Evolutionary conservation across 2,888 invertebrate genomes (phyloP), one percentile per base, ranked within the genome.

Genomic region (Amphipyra berbera): DNA sequence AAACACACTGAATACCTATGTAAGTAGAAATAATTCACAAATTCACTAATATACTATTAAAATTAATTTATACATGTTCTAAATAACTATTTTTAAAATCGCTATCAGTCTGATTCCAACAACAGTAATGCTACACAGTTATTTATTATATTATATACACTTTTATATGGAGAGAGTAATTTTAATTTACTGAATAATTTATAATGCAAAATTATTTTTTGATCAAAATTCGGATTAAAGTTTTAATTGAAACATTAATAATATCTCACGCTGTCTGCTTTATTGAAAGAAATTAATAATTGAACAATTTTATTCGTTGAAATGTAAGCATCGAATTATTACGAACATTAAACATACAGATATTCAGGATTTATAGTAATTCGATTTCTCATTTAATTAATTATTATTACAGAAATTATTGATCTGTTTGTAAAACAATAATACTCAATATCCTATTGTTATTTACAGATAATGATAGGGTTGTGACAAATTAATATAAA

Each of bases 41-140:
- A 60, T 61, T 62, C 27, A 38, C 74, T 67, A 65, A 38, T 55
- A 54, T 47, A 40, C 35, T 58, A 37, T 47, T 62, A 56, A 27
- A 41, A 37, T 61, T 64, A 57, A 63, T 60, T 61, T 73, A 66
- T 68, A 74, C 60, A 72, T 57, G 47, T 0, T 48, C 78, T 79
- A 79, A 68, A 60, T 60, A 75, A 62, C 81, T 79, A 79, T 71
- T 62, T 68, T 72, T 71, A 86, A 88, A 87, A 83, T 86, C 68
- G 82, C 90, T 92, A 93, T 93, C 93, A 93, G 93, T 93, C 93
- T 91, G 93, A 87, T 85, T 82, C 88, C 82, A 91, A 90, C 89
- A 90, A 87, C 85, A 83, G 75, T 88, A 80, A 86, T 68, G 8
- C 81, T 79, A 79, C 67, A 68, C 45, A 68, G 55, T 82, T 83